Evolutionary conservation across 1,140 invertebrate species (phyloP).

Genomic region (Drosophila setifemur): DNA sequence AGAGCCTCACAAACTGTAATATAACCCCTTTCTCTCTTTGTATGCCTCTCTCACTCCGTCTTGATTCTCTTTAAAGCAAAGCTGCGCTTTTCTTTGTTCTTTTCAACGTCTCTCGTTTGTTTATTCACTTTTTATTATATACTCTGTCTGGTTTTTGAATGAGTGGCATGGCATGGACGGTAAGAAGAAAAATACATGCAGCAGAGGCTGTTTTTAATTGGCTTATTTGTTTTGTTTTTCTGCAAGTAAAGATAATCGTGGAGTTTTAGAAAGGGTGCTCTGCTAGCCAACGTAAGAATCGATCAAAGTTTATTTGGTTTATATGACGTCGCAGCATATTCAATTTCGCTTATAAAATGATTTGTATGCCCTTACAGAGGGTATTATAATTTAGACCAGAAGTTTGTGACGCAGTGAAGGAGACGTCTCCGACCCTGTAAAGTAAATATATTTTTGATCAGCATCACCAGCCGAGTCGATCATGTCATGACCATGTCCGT

Average conservation of each 20-base stretch:
- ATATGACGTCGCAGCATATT: slow-evolving; percentile 27
- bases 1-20: slow-evolving; percentile 40
- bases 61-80: no score
- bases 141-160: slow-evolving; percentile 17
- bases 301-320: not conserved
- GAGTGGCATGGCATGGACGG: no score
- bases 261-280: not conserved
- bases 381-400: no score
- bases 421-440: no score
- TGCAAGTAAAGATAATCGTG: not conserved
- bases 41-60: not conserved
- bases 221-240: not conserved
- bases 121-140: slow-evolving; percentile 12
- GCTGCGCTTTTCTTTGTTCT: slow-evolving; percentile 21
- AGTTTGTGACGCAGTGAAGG: no score
- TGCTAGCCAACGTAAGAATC: not conserved
- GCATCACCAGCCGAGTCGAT: no score
- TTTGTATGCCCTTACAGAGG: no score
- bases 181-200: no score
- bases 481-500: no score
- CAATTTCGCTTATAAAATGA: slow-evolving; percentile 30
- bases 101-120: no score
- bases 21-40: not conserved
- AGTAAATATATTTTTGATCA: no score
- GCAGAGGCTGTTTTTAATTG: slow-evolving; percentile 10